These are phyloP conservation scores for Tonatia bakeri DNA, from an alignment of 2,113 vertebrate species.

Conservation along the genomic window DNA sequence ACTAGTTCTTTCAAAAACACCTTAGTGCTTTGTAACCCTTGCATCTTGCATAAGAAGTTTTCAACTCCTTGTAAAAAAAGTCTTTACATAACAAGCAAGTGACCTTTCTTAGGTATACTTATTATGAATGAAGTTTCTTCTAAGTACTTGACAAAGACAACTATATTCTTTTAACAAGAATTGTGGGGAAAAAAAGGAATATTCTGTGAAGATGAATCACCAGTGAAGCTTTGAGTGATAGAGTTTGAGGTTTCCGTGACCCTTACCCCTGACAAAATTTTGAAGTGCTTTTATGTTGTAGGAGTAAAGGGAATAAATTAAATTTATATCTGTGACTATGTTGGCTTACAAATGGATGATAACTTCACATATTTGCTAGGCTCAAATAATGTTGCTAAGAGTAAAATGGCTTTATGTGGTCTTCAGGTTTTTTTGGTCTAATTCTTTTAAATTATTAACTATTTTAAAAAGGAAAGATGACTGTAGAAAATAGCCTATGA, in stretches of 20 bases:
- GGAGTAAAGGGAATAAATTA: slow-evolving; percentile 46
- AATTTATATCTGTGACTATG: not conserved
- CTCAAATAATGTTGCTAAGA: slow-evolving; percentile 27
- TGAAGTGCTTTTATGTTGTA: not conserved
- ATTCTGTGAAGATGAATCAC: not conserved
- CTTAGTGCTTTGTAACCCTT: not conserved
- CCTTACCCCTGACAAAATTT: not conserved
- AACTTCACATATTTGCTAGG: not conserved
- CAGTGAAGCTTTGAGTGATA: not conserved
- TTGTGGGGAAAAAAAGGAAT: not conserved
- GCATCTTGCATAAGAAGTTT: not conserved
- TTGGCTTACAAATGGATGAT: not conserved
- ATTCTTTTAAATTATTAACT: not conserved
- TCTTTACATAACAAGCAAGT: not conserved
- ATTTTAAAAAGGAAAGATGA: not conserved
- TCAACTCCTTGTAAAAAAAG: not conserved
- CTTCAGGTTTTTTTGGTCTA: not conserved
- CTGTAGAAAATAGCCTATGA: not conserved
- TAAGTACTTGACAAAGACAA: not conserved
- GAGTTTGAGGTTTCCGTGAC: not conserved
- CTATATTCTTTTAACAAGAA: not conserved
- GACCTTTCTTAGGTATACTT: not conserved
- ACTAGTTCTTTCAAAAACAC: not conserved
- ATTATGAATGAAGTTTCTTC: not conserved
- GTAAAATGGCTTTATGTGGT: not conserved